Conservation (phyloP, 2,888 invertebrate genomes). For the Eupithecia insigniata region DNA sequence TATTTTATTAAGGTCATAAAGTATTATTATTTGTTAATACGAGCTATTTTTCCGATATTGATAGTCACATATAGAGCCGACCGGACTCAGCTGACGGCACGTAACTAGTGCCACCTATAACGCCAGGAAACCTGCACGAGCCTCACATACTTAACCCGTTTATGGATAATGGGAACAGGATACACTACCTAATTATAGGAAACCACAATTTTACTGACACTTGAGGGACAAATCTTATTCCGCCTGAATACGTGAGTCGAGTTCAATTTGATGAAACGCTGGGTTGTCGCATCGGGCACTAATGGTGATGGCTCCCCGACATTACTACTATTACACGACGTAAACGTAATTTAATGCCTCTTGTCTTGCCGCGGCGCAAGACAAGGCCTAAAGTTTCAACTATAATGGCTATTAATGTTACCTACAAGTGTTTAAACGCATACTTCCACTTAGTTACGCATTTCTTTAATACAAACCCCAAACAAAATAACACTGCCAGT, state of each 20-base stretch:
- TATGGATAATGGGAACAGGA: slow-evolving; percentile 59
- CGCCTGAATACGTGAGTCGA: slow-evolving; percentile 33
- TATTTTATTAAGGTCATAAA: slow-evolving; percentile 9
- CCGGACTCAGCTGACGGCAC: slow-evolving; percentile 47
- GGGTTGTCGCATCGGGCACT: slow-evolving; percentile 23
- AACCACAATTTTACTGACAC: slow-evolving; percentile 50
- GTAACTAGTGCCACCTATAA: slow-evolving; percentile 54
- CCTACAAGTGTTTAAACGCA: not conserved
- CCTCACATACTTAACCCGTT: slow-evolving; percentile 56
- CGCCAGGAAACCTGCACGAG: slow-evolving; percentile 56
- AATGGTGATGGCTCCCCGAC: slow-evolving; percentile 30
- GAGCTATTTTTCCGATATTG: slow-evolving; percentile 34
- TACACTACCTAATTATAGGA: slow-evolving; percentile 57
- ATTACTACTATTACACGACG: slow-evolving; percentile 27
- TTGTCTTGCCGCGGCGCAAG: slow-evolving; percentile 5
- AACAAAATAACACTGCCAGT: not conserved
- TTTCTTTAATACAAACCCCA: not conserved
- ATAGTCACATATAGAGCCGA: slow-evolving; percentile 52
- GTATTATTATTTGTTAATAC: slow-evolving; percentile 21
- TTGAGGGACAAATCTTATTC: slow-evolving; percentile 53
- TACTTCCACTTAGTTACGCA: not conserved
- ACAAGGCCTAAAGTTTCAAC: slow-evolving; percentile 3
- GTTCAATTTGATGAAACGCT: slow-evolving; percentile 37
- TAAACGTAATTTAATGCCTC: slow-evolving; percentile 31
- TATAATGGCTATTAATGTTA: not conserved